Conservation (phyloP, 1,140 invertebrate species). For the Carposina sasakii region DNA sequence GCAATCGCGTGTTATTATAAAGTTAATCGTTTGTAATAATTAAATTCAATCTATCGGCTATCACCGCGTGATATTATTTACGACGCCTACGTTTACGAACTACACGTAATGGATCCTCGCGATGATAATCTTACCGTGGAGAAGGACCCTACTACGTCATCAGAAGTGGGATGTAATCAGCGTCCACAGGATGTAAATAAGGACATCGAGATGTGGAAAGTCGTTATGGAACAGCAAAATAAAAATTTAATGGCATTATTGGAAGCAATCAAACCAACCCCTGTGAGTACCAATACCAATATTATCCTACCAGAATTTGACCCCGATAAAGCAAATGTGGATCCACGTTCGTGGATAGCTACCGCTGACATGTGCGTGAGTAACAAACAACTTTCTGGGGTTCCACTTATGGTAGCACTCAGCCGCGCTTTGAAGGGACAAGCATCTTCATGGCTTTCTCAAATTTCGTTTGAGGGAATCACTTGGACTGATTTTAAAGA, state of each 20-base stretch:
- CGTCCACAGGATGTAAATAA: too few relatives aligned
- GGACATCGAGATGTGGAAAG: neutral
- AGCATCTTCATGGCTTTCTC: constrained; percentile 4
- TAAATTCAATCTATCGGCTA: too few relatives aligned
- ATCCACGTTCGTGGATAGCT: neutral
- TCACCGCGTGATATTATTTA: too few relatives aligned
- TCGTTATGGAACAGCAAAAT: neutral
- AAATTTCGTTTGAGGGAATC: neutral
- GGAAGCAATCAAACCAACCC: neutral
- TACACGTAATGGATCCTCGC: too few relatives aligned
- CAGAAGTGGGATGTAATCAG: too few relatives aligned
- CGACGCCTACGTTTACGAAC: too few relatives aligned
- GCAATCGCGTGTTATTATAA: too few relatives aligned
- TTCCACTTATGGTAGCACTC: neutral
- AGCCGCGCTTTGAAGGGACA: constrained; percentile 5
- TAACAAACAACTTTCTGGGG: neutral
- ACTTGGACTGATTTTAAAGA: constrained; percentile 5
- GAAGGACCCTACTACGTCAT: too few relatives aligned
- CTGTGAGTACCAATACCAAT: neutral
- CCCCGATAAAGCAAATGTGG: neutral
- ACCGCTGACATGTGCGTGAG: neutral
- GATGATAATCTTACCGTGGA: too few relatives aligned
- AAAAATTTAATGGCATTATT: neutral
- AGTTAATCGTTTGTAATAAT: too few relatives aligned
- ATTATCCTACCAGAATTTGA: neutral